Base-by-base conservation (phyloP, 2,797 vertebrate species). In the Tangara arthus region DNA sequence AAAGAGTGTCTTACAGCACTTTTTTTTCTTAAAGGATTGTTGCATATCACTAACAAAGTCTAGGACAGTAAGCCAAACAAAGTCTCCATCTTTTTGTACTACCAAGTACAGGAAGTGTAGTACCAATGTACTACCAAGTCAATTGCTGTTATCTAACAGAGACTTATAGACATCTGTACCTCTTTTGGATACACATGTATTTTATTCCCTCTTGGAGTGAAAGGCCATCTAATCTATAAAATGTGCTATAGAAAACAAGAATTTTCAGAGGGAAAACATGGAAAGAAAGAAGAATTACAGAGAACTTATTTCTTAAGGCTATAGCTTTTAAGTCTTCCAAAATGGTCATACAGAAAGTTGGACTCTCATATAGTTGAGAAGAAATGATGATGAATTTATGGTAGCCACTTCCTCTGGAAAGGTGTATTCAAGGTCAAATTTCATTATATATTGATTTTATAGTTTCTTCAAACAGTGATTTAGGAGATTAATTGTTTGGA, bases 371-470 rank as follows among this genome's bases (percentile, higher is more conserved):
- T 0, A 59, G 64, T 28, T 84, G 65, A 94, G 66, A 90, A 89
- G 81, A 41, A 78, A 81, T 23, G 30, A 89, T 18, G 20, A 82
- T 7, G 42, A 69, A 90, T 88, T 95, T 85, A 90, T 63, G 86
- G 50, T 44, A 64, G 82, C 59, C 47, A 70, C 46, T 72, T 95
- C 80, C 88, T 83, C 71, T 61, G 79, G 78, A 90, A 92, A 92
- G 77, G 72, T 91, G 76, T 77, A 69, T 39, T 88, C 83, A 94
- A 89, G 88, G 89, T 95, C 78, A 87, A 72, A 94, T 95, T 94
- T 95, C 94, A 96, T 96, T 96, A 96, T 94, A 89, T 88, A 95
- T 93, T 96, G 95, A 96, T 95, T 95, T 95, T 94, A 96, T 95
- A 95, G 94, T 96, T 96, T 96, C 93, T 95, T 95, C 94, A 96